Evolutionary conservation across 2,113 vertebrate species (phyloP), one percentile per base, ranked within the genome.

Genomic region (Oryzias curvinotus): DNA sequence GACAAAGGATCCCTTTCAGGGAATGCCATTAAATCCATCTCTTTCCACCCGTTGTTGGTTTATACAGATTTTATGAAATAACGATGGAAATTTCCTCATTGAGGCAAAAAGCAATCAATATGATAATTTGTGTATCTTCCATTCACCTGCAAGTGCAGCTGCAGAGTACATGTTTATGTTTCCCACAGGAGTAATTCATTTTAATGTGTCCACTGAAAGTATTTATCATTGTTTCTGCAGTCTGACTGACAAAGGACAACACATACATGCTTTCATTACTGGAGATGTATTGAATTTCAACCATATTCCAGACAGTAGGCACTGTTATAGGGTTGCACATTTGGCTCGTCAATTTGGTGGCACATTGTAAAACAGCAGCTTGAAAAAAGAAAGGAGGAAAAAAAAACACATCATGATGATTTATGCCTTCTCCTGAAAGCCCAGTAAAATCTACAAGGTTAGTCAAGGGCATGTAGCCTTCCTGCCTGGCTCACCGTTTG

Each of bases 391-490:
- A 8, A 43, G 28, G 46, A n/a, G 14, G 18, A 6, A 46, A 62
- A 54, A 71, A 71, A 59, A 60, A 65, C 81, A 62, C 57, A 79
- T 80, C 80, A 61, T 23, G 17, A 77, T 88, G 86, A 90, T 92
- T 92, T 90, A 91, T 87, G 69, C 52, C 75, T 47, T 62, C 82
- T 78, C 86, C 84, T 90, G 88, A 91, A 89, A 75, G 80, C 86
- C 67, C 74, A 55, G 78, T 87, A 82, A 85, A 88, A 82, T 62
- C 74, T 79, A 70, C 88, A 91, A 90, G 89, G 91, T 92, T 83
- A 88, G 84, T 82, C 86, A 91, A 92, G 91, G 90, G 76, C 79
- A 80, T 65, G 63, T 60, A 61, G 73, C 78, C 65, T 74, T 75
- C 75, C 82, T 74, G 80, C 64, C 65, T 82, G 56, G 74, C 78